phyloP scores from a whole-genome alignment of 2,797 vertebrate species.

The Xenentodon cancila region DNA sequence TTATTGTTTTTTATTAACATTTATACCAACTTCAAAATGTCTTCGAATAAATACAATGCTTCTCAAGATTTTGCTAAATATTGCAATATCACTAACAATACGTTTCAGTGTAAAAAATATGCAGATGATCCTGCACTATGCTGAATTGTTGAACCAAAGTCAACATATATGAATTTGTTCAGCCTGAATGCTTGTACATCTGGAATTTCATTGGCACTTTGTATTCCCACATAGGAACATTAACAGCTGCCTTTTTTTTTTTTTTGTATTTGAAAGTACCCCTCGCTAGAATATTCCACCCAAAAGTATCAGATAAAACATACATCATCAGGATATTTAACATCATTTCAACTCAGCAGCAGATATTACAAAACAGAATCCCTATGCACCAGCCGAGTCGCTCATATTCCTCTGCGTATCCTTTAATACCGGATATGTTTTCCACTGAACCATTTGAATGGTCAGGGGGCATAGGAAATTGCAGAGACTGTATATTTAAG shows the following conservation, averaged over 20 bases:
- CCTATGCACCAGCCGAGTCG: neutral
- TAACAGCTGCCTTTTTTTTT: constrained; percentile 63
- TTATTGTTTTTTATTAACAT: constrained; percentile 50
- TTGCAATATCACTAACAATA: constrained; percentile 15
- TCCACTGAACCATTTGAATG: constrained; percentile 14
- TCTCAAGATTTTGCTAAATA: constrained; percentile 39
- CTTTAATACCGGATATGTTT: constrained; percentile 1
- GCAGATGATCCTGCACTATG: constrained; percentile 18
- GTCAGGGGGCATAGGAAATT: constrained; percentile 3
- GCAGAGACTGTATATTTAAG: neutral
- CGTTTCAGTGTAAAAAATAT: constrained; percentile 17
- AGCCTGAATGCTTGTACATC: constrained; percentile 11
- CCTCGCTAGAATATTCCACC: constrained; percentile 10
- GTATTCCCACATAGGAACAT: constrained; percentile 23
- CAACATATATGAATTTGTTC: neutral
- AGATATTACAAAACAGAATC: constrained; percentile 9
- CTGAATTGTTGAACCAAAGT: constrained; percentile 19
- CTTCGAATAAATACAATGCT: constrained; percentile 69
- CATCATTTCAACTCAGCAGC: constrained; percentile 8
- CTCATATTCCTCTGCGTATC: neutral
- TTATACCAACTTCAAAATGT: constrained; percentile 39
- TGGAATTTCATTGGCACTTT: constrained; percentile 36
- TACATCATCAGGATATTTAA: constrained; percentile 4
- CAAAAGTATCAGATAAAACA: constrained; percentile 33
- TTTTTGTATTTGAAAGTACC: constrained; percentile 4